phyloP scores from a whole-genome alignment of 2,888 invertebrate genomes.

The Tridacna crocea region DNA sequence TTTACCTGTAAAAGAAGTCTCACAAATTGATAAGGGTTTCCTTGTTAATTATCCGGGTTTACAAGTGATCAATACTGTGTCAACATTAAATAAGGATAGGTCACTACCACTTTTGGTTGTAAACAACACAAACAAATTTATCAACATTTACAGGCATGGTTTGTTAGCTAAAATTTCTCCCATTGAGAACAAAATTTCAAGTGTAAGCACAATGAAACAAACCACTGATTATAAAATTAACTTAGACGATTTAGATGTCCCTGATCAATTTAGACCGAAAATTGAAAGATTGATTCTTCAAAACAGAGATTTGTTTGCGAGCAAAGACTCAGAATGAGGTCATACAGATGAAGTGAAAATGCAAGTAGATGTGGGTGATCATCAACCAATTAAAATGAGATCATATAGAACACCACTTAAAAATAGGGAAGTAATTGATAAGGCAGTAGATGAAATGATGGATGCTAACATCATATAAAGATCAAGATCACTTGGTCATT shows the following conservation, averaged over 20 bases:
- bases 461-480: slow-evolving; percentile 25
- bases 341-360: slow-evolving; percentile 33
- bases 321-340: slow-evolving; percentile 19
- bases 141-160: slow-evolving; percentile 28
- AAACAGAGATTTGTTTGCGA: slow-evolving; percentile 28
- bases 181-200: not conserved
- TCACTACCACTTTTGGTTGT: slow-evolving; percentile 27
- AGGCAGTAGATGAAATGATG: slow-evolving; percentile 43
- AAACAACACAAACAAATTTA: slow-evolving; percentile 36
- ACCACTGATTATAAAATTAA: not conserved
- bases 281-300: slow-evolving; percentile 23
- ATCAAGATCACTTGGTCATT: slow-evolving; percentile 12
- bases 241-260: slow-evolving; percentile 32
- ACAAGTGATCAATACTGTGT: slow-evolving; percentile 14
- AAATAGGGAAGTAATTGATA: slow-evolving; percentile 23
- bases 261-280: slow-evolving; percentile 17
- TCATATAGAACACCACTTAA: slow-evolving; percentile 35
- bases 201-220: slow-evolving; percentile 6
- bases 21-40: slow-evolving; percentile 31
- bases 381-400: slow-evolving; percentile 33
- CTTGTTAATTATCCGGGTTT: slow-evolving; percentile 30
- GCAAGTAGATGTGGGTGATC: slow-evolving; percentile 23
- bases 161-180: slow-evolving; percentile 14
- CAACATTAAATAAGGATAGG: slow-evolving; percentile 6
- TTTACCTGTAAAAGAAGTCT: slow-evolving; percentile 4